Conservation (phyloP, 2,113 vertebrate species). For the Hystrix brachyura region DNA sequence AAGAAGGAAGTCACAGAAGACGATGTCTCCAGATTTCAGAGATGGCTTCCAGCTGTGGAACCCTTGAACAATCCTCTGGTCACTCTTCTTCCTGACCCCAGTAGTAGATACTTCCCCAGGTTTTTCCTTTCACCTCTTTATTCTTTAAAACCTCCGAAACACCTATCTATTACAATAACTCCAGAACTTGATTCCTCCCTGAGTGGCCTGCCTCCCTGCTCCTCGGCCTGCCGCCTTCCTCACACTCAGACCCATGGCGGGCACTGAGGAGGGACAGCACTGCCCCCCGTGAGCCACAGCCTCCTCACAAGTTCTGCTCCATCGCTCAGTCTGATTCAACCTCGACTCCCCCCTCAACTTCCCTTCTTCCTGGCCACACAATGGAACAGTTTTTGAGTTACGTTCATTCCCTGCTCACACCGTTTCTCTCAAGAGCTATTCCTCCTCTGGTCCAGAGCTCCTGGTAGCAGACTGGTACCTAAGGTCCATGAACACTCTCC, state of each 20-base stretch:
- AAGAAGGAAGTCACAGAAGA: background rate
- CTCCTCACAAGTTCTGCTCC: background rate
- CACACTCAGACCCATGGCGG: too few relatives aligned
- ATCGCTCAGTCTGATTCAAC: background rate
- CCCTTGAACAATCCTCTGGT: background rate
- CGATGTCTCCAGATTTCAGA: background rate
- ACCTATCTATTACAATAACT: background rate
- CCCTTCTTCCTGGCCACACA: background rate
- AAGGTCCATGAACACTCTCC: background rate
- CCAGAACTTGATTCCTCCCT: too few relatives aligned
- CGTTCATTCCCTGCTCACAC: fast-evolving
- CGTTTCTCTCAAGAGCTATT: background rate
- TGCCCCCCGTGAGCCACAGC: too few relatives aligned
- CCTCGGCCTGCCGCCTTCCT: background rate
- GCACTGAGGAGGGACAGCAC: background rate
- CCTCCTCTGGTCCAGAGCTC: background rate
- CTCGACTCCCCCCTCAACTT: background rate
- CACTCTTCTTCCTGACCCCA: background rate
- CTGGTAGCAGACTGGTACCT: background rate
- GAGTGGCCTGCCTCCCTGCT: background rate
- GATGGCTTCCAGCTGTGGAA: background rate
- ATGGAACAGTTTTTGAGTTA: background rate
- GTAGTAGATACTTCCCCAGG: background rate
- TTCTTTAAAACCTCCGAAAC: background rate
- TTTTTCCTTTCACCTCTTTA: background rate